Conservation (phyloP, 1,140 invertebrate species). For the Nasonia longicornis region DNA sequence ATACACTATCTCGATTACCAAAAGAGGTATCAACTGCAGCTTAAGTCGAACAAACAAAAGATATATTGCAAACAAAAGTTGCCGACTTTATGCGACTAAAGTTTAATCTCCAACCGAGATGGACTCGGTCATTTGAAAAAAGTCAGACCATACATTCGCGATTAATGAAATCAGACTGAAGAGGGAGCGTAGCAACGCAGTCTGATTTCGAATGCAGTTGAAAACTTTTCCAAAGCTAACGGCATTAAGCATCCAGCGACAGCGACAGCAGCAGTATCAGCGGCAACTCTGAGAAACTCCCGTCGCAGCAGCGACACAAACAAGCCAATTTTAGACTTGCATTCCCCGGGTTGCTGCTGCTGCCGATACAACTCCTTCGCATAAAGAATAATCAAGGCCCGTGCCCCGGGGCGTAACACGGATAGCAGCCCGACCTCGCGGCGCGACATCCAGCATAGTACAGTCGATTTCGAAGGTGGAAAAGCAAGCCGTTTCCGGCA, state of each 20-base stretch:
- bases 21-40: no score
- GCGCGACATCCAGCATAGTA: not conserved
- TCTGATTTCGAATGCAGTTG: no score
- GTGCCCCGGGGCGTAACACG: not conserved
- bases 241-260: not conserved
- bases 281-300: not conserved
- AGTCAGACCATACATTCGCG: no score
- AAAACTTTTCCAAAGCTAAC: not conserved
- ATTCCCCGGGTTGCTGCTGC: not conserved
- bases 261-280: not conserved
- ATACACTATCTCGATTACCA: no score
- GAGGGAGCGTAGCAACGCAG: no score
- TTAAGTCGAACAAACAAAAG: no score
- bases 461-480: constrained; percentile 8
- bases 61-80: no score
- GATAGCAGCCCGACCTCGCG: no score
- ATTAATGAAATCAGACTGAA: no score
- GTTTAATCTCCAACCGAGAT: no score
- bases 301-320: not conserved
- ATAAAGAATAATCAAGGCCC: constrained; percentile 28
- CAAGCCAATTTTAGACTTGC: not conserved
- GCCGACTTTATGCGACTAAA: no score
- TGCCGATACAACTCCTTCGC: not conserved
- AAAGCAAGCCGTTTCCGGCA: not conserved
- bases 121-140: no score